These are phyloP conservation scores for Cephalopholis sonnerati DNA, from an alignment of 2,113 vertebrate species.

Conservation along the genomic window DNA sequence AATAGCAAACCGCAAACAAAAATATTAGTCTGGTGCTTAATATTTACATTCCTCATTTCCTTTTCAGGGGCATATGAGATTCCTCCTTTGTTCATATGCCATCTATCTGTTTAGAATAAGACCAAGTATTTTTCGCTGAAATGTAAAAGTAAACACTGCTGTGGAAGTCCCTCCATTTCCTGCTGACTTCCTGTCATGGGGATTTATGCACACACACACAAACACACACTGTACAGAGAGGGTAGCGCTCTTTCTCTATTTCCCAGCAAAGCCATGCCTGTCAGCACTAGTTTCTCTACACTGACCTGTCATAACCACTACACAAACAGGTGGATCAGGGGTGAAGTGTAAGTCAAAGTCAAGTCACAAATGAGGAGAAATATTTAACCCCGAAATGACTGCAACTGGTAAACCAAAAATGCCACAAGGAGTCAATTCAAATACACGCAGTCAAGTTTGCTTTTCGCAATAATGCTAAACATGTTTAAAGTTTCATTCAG, in stretches of 20 bases:
- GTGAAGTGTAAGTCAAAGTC: conserved; percentile 63
- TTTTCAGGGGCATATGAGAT: conserved; percentile 50
- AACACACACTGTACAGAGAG: conserved; percentile 27
- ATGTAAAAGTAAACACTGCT: conserved; percentile 81
- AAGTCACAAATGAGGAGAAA: conserved; percentile 45
- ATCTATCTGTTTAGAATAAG: conserved; percentile 73
- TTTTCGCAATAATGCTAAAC: conserved; percentile 28
- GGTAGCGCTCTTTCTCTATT: conserved; percentile 58
- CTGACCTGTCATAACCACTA: conserved; percentile 78
- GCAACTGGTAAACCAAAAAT: conserved; percentile 14
- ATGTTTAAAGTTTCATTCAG: conserved; percentile 52
- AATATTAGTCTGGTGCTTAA: conserved; percentile 53
- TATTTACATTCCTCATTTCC: conserved; percentile 63
- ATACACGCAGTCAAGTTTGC: conserved; percentile 16
- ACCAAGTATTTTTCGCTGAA: conserved; percentile 74
- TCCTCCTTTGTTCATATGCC: conserved; percentile 52
- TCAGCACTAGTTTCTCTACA: conserved; percentile 74
- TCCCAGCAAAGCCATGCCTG: conserved; percentile 76
- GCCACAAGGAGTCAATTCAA: conserved; percentile 21
- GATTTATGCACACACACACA: conserved; percentile 56
- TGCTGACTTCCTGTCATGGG: conserved; percentile 80
- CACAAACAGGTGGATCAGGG: conserved; percentile 74
- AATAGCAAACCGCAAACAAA: conserved; percentile 56
- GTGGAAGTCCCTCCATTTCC: conserved; percentile 85
- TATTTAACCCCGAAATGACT: conserved; percentile 53